Percentiles rank a stretch among this genome's conserved stretches.
Conservation (phyloP, 2,797 vertebrate genomes). For the Acrocephalus scirpaceus region DNA sequence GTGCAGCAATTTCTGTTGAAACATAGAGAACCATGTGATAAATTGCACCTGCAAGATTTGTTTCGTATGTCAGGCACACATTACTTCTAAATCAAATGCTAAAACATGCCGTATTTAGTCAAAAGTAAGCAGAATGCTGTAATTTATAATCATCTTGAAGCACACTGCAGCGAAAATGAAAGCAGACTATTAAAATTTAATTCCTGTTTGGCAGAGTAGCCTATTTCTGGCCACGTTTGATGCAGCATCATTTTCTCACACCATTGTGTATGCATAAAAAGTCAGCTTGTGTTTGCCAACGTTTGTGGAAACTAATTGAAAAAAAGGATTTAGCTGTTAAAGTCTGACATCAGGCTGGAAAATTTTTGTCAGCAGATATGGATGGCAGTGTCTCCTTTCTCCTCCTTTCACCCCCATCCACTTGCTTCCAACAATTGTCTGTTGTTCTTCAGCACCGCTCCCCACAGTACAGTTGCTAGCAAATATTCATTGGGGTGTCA, state of each 20-base stretch:
- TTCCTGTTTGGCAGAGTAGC: slow-evolving; percentile 54
- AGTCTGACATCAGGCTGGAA: slow-evolving; percentile 51
- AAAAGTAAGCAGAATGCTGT: slow-evolving; percentile 77
- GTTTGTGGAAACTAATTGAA: slow-evolving; percentile 73
- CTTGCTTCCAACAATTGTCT: slow-evolving; percentile 57
- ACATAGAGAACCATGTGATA: slow-evolving; percentile 40
- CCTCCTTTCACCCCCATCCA: background rate
- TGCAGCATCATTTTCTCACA: slow-evolving; percentile 34
- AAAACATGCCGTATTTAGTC: slow-evolving; percentile 75
- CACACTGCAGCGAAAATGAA: slow-evolving; percentile 73
- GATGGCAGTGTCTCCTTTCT: background rate
- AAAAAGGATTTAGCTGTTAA: slow-evolving; percentile 71
- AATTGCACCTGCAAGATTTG: slow-evolving; percentile 70
- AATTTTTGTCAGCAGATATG: slow-evolving; percentile 50
- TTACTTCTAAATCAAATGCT: slow-evolving; percentile 76
- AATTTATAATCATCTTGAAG: slow-evolving; percentile 74
- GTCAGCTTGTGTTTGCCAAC: slow-evolving; percentile 67
- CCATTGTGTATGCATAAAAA: slow-evolving; percentile 10
- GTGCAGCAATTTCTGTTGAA: slow-evolving; percentile 44
- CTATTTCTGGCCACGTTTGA: slow-evolving; percentile 65
- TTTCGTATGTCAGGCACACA: slow-evolving; percentile 70
- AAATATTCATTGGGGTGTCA: slow-evolving; percentile 78
- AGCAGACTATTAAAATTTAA: slow-evolving; percentile 79
- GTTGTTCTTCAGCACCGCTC: slow-evolving; percentile 59
- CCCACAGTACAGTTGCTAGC: slow-evolving; percentile 62